Evolutionary conservation across 2,888 invertebrate genomes (phyloP), one percentile per base, ranked within the genome.

Genomic region (Acrocyrtus sp.): DNA sequence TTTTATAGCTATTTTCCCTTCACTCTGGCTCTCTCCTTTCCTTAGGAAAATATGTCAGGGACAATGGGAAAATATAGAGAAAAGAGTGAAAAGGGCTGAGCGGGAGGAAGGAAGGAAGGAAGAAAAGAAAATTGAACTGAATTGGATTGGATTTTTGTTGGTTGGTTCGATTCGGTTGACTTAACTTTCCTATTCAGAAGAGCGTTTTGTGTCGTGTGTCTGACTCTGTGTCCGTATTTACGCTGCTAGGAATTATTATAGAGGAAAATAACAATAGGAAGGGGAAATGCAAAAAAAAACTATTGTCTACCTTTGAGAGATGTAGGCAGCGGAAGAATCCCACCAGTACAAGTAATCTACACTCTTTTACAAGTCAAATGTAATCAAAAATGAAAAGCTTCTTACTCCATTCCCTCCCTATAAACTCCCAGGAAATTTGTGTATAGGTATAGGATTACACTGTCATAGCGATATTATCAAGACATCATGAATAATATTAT

Each of bases 11-110:
- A n/a, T n/a, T n/a, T n/a, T n/a, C n/a, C n/a, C n/a, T n/a, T n/a
- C n/a, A n/a, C n/a, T n/a, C n/a, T n/a, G 39, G 12, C 6, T 10
- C 6, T 10, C 6, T 6, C 45, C 15, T 17, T 15, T 5, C 21
- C n/a, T 15, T 12, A 21, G 27, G 15, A 17, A 60, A 60, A 60
- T 48, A 27, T 60, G 60, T 60, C 60, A 60, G 60, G 60, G 60
- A 47, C 60, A 34, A 60, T 26, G 27, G 17, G 15, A 19, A 54
- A 50, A 56, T 15, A 41, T n/a, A 41, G 24, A 41, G 15, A 24
- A 17, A 58, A 19, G 41, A 43, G 26, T 41, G 43, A 58, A 45
- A 58, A 39, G 19, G 57, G 45, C 26, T 21, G 26, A 26, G 41
- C 24, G 26, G 41, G 24, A 57, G 43, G 17, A 12, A 19, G 41